phyloP scores from a whole-genome alignment of 2,888 invertebrate species.

The Drosophila neonasuta region DNA sequence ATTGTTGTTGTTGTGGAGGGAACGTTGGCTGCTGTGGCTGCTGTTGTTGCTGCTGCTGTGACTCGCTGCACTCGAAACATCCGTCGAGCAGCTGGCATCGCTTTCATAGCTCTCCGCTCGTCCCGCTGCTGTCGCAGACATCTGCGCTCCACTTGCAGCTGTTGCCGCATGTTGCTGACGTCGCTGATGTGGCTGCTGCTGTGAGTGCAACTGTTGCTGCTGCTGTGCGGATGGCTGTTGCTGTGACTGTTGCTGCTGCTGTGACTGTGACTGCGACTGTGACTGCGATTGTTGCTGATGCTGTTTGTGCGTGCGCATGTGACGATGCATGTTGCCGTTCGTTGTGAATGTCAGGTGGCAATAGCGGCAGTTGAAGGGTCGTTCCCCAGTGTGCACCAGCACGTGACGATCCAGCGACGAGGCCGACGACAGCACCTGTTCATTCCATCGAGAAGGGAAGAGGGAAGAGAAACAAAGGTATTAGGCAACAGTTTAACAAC shows the following conservation, averaged over 20 bases:
- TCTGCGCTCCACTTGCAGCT: background rate
- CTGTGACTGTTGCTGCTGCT: slow-evolving; percentile 8
- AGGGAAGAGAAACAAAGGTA: background rate
- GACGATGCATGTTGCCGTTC: slow-evolving; percentile 93
- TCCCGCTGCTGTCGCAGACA: background rate
- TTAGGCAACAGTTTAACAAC: background rate
- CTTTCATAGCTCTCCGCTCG: slow-evolving; percentile 85
- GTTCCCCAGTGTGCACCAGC: slow-evolving; percentile 90
- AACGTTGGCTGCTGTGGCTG: slow-evolving; percentile 68
- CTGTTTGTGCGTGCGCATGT: slow-evolving; percentile 88
- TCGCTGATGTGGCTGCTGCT: slow-evolving; percentile 17
- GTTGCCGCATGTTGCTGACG: slow-evolving; percentile 28
- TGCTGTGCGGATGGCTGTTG: slow-evolving; percentile 14
- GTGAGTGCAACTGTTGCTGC: slow-evolving; percentile 4
- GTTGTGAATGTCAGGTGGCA: slow-evolving; percentile 92
- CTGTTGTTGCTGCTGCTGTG: slow-evolving; percentile 79
- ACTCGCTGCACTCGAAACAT: slow-evolving; percentile 82
- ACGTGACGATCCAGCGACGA: slow-evolving; percentile 91
- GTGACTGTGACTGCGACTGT: slow-evolving; percentile 21
- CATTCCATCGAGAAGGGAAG: background rate
- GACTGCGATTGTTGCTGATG: slow-evolving; percentile 70
- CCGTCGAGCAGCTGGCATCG: slow-evolving; percentile 83
- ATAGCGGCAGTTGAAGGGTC: slow-evolving; percentile 90
- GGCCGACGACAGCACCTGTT: slow-evolving; percentile 88
- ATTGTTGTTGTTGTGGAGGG: slow-evolving; percentile 74